Evolutionary conservation across 2,888 invertebrate species (phyloP).

Genomic region (Mesoligia furuncula): DNA sequence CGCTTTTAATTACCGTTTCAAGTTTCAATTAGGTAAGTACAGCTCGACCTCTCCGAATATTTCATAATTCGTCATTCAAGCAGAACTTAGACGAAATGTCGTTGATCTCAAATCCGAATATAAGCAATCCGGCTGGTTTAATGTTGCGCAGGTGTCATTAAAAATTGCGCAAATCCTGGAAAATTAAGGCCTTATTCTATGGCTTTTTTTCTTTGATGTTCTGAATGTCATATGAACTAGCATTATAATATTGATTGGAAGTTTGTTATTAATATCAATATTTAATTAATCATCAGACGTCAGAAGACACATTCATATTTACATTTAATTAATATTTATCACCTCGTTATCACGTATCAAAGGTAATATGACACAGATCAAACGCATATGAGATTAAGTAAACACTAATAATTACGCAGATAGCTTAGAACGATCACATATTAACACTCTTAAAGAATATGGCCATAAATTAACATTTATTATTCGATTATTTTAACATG

Average conservation of each 20-base stretch:
- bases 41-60: constrained; percentile 66
- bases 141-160: constrained; percentile 26
- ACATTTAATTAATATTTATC: constrained; percentile 38
- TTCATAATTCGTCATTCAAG: constrained; percentile 75
- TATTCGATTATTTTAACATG: constrained; percentile 36
- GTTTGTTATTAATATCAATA: not conserved
- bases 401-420: constrained; percentile 24
- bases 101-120: constrained; percentile 34
- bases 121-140: constrained; percentile 9
- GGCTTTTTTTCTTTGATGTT: not conserved
- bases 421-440: constrained; percentile 5
- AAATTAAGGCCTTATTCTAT: not conserved
- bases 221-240: not conserved
- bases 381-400: constrained; percentile 41
- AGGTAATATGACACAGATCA: constrained; percentile 38
- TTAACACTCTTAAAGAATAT: constrained; percentile 27
- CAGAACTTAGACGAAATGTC: constrained; percentile 61
- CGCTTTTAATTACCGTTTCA: constrained; percentile 58
- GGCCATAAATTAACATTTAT: constrained; percentile 29
- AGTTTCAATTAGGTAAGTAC: constrained; percentile 66
- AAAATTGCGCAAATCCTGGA: constrained; percentile 9
- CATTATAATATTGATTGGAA: not conserved
- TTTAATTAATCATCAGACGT: constrained; percentile 29
- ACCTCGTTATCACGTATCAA: constrained; percentile 41
- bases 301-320: constrained; percentile 14